phyloP scores from a whole-genome alignment of 2,797 vertebrate species.

The Thaleichthys pacificus region DNA sequence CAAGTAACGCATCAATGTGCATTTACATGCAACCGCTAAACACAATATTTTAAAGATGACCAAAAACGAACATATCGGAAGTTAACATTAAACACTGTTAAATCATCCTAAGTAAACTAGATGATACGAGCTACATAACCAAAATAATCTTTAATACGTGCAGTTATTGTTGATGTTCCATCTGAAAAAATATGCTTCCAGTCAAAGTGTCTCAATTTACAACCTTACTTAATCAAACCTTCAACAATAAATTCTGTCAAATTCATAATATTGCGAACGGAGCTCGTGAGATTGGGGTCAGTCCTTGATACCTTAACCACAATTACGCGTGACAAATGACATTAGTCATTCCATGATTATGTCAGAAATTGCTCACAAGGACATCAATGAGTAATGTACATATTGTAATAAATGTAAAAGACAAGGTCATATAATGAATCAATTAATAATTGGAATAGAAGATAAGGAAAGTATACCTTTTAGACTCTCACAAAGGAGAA shows the following conservation, averaged over 20 bases:
- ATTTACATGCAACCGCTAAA: no score
- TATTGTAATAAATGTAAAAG: not conserved
- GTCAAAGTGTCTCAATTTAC: conserved; percentile 25
- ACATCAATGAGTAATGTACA: not conserved
- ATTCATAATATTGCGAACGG: conserved; percentile 40
- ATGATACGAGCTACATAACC: no score
- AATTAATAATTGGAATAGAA: not conserved
- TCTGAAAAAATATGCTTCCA: conserved; percentile 9
- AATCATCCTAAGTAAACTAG: no score
- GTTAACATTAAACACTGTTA: no score
- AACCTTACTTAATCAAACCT: conserved; percentile 10
- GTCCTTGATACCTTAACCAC: not conserved
- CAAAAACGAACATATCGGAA: no score
- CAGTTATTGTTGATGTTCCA: not conserved
- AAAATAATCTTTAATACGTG: not conserved
- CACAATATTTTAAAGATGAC: no score
- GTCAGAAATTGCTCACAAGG: no score
- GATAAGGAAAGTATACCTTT: conserved; percentile 55
- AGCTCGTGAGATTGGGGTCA: conserved; percentile 30
- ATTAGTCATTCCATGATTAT: not conserved
- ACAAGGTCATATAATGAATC: not conserved
- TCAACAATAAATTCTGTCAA: conserved; percentile 20
- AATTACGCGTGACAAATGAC: not conserved
- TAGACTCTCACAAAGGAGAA: conserved; percentile 51
- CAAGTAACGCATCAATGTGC: no score